phyloP scores from a whole-genome alignment of 2,797 vertebrate genomes.

The Balearica regulorum region DNA sequence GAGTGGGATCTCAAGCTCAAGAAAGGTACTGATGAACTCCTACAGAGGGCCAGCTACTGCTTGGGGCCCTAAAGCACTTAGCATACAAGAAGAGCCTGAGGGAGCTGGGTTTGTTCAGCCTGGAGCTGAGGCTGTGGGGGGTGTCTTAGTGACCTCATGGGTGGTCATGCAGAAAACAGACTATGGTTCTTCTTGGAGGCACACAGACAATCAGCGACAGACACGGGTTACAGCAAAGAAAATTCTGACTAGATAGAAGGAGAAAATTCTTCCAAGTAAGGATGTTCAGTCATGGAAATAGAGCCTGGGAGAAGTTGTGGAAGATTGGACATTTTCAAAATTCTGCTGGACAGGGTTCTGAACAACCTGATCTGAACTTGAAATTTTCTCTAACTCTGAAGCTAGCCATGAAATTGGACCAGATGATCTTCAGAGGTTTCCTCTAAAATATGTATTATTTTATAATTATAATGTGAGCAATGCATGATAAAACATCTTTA shows the following conservation, averaged over 20 bases:
- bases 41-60: neutral
- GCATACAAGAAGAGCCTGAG: neutral
- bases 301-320: neutral
- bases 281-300: neutral
- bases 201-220: neutral
- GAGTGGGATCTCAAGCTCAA: neutral
- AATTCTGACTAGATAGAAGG: neutral
- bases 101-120: neutral
- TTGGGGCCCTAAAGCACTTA: neutral
- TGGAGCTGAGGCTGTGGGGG: neutral
- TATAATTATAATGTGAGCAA: neutral
- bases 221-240: neutral
- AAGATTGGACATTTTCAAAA: neutral
- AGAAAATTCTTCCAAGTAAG: neutral
- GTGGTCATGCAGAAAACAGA: neutral
- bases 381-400: neutral
- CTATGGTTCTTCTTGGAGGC: neutral
- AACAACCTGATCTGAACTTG: neutral
- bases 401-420: neutral
- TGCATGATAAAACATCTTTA: neutral
- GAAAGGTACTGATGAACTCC: neutral
- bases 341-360: neutral
- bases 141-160: accelerated
- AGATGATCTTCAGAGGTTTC: neutral
- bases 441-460: neutral